These are phyloP conservation scores for Phalera bucephala DNA, from an alignment of 2,888 invertebrate species.

Conservation along the genomic window DNA sequence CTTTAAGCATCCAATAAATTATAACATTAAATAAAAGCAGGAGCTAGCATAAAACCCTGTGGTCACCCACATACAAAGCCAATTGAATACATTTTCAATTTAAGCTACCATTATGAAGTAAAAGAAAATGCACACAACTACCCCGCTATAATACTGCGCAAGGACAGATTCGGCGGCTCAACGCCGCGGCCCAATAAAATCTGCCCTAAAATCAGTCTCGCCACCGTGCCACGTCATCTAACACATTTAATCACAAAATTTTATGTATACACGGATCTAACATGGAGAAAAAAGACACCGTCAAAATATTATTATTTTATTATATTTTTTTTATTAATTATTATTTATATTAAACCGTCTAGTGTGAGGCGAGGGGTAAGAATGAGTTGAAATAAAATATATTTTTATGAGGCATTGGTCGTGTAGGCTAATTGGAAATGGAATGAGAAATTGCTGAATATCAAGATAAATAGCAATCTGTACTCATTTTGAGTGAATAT, in stretches of 20 bases:
- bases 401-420: too few relatives aligned
- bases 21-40: too few relatives aligned
- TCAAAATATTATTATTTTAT: constrained; percentile 62
- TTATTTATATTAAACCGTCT: constrained; percentile 26
- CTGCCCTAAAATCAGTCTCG: constrained; percentile 70
- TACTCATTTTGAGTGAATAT: too few relatives aligned
- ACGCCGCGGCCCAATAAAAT: constrained; percentile 28
- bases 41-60: too few relatives aligned
- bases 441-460: too few relatives aligned
- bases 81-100: too few relatives aligned
- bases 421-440: too few relatives aligned
- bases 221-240: constrained; percentile 57
- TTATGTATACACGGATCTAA: constrained; percentile 74
- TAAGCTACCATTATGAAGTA: too few relatives aligned
- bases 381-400: neutral
- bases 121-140: constrained; percentile 56
- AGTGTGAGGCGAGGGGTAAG: neutral
- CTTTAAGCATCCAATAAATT: too few relatives aligned
- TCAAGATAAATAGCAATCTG: too few relatives aligned
- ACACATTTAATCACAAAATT: constrained; percentile 73
- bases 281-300: constrained; percentile 61
- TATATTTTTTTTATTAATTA: constrained; percentile 19
- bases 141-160: constrained; percentile 62
- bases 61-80: too few relatives aligned
- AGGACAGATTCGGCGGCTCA: constrained; percentile 43